Evolutionary conservation across 2,888 invertebrate species (phyloP), one percentile per base, ranked within the genome.

Genomic region (Agrypnus murinus): DNA sequence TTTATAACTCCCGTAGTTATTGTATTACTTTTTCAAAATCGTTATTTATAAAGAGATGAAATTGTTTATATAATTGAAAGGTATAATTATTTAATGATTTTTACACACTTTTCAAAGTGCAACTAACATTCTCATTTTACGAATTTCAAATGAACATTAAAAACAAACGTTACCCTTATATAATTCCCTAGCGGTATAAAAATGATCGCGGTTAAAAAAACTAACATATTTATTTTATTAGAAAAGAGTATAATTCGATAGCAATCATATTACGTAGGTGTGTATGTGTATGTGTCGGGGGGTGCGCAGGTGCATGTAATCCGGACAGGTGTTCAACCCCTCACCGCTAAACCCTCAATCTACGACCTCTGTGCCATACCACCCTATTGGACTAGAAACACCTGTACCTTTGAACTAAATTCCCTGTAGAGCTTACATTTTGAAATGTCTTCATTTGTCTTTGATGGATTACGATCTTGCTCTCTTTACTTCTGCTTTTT

Each of bases 231-330:
- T n/a, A n/a, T n/a, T n/a, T n/a, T n/a, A n/a, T n/a, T n/a, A n/a
- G n/a, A n/a, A n/a, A n/a, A n/a, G n/a, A n/a, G 72, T 73, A 76
- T 76, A 77, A 78, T 77, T 75, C 73, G 77, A 78, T 76, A 73
- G 75, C 67, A 67, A 75, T 74, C 64, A 74, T 69, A 72, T 71
- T 5, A 25, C 5, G 25, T 25, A 25, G 25, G 5, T 2, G 25
- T 25, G 25, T 25, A 5, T 25, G 25, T 25, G 5, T 25, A 5
- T 25, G 25, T 25, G n/a, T 25, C 5, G 25, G 72, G 59, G 75
- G 75, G 74, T 70, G 75, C 77, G 75, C 79, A 79, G 79, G 79
- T 79, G 79, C 65, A 74, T 75, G 79, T 78, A 79, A 79, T 79
- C 74, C 76, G 53, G 72, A 75, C 79, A 79, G 79, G 79, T 79